Evolutionary conservation across 2,888 invertebrate species (phyloP), one percentile per base, ranked within the genome.

Genomic region (Aporophyla nigra): DNA sequence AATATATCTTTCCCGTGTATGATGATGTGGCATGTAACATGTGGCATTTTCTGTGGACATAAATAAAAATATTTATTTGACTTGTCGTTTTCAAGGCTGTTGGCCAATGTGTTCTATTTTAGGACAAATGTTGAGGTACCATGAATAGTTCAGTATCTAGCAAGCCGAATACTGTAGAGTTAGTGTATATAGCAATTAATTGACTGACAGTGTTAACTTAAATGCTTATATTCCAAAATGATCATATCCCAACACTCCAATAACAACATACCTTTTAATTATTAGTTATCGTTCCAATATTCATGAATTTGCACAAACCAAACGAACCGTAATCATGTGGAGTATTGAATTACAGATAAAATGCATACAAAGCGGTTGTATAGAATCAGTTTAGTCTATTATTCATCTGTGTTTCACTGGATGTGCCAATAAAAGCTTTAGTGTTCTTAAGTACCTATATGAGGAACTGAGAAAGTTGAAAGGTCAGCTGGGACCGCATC

Each of bases 381-480:
- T 58, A 49, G 53, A 84, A 80, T 67, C 62, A 24, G 53, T 69
- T 75, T 46, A 65, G 53, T 83, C 69, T 54, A 74, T 76, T 74
- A 74, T 74, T 58, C 14, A 71, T 70, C 19, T 69, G 46, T 82
- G 72, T 61, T 65, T 68, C 74, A 67, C 74, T 70, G 68, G 69
- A 75, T 71, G 43, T 78, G 67, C 75, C 71, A 80, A 82, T 86
- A 83, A 83, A 83, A 77, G 67, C 66, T 79, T 88, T 82, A 86
- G 86, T 82, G 76, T 73, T 71, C 72, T 77, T 82, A 78, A 77
- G 76, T 76, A 78, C 76, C 71, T 78, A 63, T 83, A 71, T 75
- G 69, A 78, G 75, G 84, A 79, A 80, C 74, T 78, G 77, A 78
- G 71, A 85, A 79, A 80, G 75, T 80, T 88, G 73, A 87, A 86